These are phyloP conservation scores for Lasioglossum lativentre DNA, from an alignment of 2,888 invertebrate genomes.

Conservation along the genomic window DNA sequence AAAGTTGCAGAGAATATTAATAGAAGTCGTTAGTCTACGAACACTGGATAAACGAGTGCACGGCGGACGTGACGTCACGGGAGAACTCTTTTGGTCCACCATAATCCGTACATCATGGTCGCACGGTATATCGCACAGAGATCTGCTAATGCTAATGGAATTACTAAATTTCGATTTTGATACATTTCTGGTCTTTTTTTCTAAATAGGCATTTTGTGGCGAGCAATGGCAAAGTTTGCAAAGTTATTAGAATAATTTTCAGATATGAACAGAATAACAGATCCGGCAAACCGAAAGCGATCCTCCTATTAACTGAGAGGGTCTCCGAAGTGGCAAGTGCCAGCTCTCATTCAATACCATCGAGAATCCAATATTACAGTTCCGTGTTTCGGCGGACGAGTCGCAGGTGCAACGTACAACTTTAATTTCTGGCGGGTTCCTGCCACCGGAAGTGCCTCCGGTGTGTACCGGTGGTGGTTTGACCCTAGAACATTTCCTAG, in stretches of 20 bases:
- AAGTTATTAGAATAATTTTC: background rate
- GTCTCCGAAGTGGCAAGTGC: background rate
- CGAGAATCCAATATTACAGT: constrained; percentile 46
- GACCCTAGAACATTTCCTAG: background rate
- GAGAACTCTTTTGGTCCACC: background rate
- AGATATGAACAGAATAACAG: background rate
- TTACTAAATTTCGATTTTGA: no score
- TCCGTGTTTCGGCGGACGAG: constrained; percentile 32
- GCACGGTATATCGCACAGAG: background rate
- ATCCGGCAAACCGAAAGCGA: no score
- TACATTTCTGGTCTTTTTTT: background rate
- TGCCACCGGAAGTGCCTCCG: constrained; percentile 2
- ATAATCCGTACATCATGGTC: background rate
- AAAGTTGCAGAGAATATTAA: constrained; percentile 5
- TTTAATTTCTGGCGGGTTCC: constrained; percentile 54
- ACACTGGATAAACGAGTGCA: background rate
- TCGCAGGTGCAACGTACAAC: constrained; percentile 56
- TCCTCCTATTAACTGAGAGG: background rate
- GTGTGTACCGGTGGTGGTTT: background rate
- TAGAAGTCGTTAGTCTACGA: background rate
- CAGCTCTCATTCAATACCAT: constrained; percentile 12
- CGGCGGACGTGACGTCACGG: background rate
- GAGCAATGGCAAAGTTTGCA: background rate
- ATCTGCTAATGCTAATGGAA: background rate
- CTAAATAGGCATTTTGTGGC: background rate